These are phyloP conservation scores for Pterostichus niger DNA, from an alignment of 2,888 invertebrate species.

Conservation along the genomic window DNA sequence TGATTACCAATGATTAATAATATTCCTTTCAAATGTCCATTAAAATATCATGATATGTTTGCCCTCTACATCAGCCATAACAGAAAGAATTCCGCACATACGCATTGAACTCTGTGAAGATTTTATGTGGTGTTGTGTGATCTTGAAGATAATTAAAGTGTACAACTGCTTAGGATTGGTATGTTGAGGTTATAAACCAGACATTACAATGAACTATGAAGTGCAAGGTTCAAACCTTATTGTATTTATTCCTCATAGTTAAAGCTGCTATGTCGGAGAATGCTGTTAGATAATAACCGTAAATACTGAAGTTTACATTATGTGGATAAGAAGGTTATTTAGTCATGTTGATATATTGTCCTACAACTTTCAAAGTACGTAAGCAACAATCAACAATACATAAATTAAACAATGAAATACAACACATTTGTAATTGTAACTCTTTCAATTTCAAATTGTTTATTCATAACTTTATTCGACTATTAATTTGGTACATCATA, in stretches of 20 bases:
- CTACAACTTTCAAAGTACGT: constrained; percentile 22
- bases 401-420: constrained; percentile 28
- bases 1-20: neutral
- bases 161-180: constrained; percentile 1
- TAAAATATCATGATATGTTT: neutral
- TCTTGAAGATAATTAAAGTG: constrained; percentile 53
- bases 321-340: constrained; percentile 32
- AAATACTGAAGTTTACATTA: constrained; percentile 28
- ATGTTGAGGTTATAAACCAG: constrained; percentile 40
- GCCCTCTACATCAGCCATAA: neutral
- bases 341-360: constrained; percentile 33
- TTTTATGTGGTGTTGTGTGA: constrained; percentile 36
- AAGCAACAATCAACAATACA: constrained; percentile 25
- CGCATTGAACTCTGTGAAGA: neutral
- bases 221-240: constrained; percentile 43
- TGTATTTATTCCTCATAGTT: constrained; percentile 42
- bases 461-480: no score
- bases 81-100: neutral
- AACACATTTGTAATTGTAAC: constrained; percentile 10
- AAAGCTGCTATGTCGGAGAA: constrained; percentile 10
- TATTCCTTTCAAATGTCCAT: neutral
- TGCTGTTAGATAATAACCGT: constrained; percentile 42
- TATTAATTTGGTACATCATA: no score
- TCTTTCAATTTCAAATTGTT: neutral
- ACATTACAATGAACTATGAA: constrained; percentile 46